A percentile compares a stretch with the other conserved stretches of the same genome.
Conservation (phyloP, 2,113 vertebrate genomes). For the Eublepharis macularius region DNA sequence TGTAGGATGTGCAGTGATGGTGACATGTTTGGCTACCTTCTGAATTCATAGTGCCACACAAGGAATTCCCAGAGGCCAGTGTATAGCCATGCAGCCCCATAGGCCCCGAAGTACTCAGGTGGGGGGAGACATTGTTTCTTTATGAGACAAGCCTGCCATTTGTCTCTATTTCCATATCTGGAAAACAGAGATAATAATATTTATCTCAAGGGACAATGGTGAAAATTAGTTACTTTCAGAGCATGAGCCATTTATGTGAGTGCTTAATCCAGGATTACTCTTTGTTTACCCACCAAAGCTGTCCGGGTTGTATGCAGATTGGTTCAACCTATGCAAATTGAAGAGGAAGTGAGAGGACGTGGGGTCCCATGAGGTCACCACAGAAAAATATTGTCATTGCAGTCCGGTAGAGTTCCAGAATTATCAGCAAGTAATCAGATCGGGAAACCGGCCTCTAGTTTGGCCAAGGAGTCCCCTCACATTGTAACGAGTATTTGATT, state of each 20-base stretch:
- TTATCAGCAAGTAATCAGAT: conserved; percentile 42
- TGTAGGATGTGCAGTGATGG: background rate
- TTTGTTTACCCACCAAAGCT: background rate
- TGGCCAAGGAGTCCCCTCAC: background rate
- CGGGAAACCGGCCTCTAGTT: background rate
- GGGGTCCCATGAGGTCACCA: background rate
- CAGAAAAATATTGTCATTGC: conserved; percentile 1
- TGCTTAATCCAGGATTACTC: conserved; percentile 48
- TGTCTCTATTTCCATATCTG: conserved; percentile 43
- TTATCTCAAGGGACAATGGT: conserved; percentile 46
- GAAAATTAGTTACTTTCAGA: conserved; percentile 38
- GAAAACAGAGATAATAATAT: conserved; percentile 57
- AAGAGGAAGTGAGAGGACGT: background rate
- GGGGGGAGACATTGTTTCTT: background rate
- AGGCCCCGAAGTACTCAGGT: background rate
- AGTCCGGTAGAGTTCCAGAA: conserved; percentile 3
- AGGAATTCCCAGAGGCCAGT: conserved; percentile 11
- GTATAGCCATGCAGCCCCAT: background rate
- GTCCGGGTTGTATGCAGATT: accelerated
- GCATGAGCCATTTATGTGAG: conserved; percentile 45
- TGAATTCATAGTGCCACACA: background rate
- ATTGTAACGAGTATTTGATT: conserved; percentile 3
- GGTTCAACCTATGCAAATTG: background rate
- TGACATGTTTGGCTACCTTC: background rate
- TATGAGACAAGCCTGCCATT: conserved; percentile 43